Evolutionary conservation across 92 coral and sea anemone species (phyloP).

Genomic region (Porites lobata): DNA sequence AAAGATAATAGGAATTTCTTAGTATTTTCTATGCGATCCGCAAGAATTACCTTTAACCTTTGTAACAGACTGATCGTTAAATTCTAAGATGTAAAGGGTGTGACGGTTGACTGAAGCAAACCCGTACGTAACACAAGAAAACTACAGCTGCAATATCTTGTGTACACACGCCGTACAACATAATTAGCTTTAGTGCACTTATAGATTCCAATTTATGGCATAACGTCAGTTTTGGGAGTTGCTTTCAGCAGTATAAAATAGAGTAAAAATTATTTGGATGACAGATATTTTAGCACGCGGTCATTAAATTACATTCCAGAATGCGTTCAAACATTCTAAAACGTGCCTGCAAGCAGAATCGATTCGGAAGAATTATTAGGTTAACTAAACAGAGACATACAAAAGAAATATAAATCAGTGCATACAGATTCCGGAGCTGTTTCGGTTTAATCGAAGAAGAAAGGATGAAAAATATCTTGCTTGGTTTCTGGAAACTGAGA

Average conservation of each 20-base stretch:
- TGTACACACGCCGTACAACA: background rate
- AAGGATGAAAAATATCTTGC: background rate
- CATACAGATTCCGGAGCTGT: background rate
- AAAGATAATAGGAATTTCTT: background rate
- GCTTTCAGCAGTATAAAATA: background rate
- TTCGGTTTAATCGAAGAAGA: background rate
- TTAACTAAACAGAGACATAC: background rate
- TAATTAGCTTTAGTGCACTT: background rate
- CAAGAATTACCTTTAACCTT: constrained; percentile 27
- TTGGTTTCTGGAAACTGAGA: background rate
- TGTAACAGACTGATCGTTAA: background rate
- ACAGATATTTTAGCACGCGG: background rate
- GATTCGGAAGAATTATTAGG: background rate
- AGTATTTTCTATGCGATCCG: constrained; percentile 9
- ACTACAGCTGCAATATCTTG: too few species aligned
- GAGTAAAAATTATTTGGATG: background rate
- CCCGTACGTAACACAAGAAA: background rate
- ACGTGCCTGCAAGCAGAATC: background rate
- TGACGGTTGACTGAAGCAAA: background rate
- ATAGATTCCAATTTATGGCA: background rate
- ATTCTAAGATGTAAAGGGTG: constrained; percentile 9
- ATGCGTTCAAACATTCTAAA: background rate
- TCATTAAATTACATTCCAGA: background rate
- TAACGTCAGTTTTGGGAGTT: background rate
- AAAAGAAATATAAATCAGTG: constrained; percentile 2